Evolutionary conservation across 2,113 vertebrate genomes (phyloP), one percentile per base, ranked within the genome.

Genomic region (Myiagra hebetior): DNA sequence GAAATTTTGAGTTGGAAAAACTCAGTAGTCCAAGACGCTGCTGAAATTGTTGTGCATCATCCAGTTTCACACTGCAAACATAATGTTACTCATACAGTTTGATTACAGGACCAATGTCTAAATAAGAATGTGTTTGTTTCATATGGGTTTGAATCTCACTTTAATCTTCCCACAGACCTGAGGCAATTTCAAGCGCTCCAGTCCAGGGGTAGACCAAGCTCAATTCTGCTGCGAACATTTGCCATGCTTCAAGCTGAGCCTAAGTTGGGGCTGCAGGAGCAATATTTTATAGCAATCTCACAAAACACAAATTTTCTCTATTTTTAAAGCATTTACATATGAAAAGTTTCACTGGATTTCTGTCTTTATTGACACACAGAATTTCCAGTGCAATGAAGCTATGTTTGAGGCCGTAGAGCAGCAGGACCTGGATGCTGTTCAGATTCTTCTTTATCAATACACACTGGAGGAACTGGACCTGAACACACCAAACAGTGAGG

Each of bases 381-480:
- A 99, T 41, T 98, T 99, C 96, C 99, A 99, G 97, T 98, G 98
- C 97, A 98, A 98, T 26, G 99, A 99, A 97, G 99, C 99, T 15
- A 96, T 99, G 95, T 98, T 99, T 11, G 99, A 99, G 95, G 99
- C 99, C 0, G 99, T 99, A 42, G 99, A 99, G 90, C 99, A 99
- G 97, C 99, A 99, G 97, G 99, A 99, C 92, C 92, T 99, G 95
- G 99, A 99, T 20, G 95, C 98, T 7, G 99, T 99, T 55, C 99
- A 99, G 97, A 98, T 99, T 56, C 98, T 99, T 44, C 98, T 99
- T 26, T 98, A 98, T 92, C 99, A 99, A 93, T 99, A 99, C 79
- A 98, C 98, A 0, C 92, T 97, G 3, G 99, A 99, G 23, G 99
- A 99, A n/a, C 97, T 99, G 96, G 99, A 99, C 96, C 98, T 99